These are phyloP conservation scores for Meganola albula DNA, from an alignment of 2,888 invertebrate genomes.

Conservation along the genomic window DNA sequence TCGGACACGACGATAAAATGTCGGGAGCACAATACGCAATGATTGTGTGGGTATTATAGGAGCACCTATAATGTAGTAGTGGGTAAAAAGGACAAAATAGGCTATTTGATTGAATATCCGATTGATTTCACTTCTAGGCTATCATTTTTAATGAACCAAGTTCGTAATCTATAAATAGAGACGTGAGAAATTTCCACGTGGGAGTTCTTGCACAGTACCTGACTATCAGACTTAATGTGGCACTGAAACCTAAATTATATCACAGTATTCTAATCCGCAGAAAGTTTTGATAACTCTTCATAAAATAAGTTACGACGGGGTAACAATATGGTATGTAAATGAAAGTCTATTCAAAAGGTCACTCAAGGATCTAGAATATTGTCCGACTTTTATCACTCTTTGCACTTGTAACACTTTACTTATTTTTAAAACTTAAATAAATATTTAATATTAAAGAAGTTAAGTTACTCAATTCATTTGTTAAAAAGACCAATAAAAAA, in stretches of 20 bases:
- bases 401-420: conserved; percentile 57
- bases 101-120: too few species aligned
- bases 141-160: conserved; percentile 62
- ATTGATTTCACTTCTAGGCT: conserved; percentile 42
- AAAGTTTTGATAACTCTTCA: conserved; percentile 38
- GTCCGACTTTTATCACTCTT: conserved; percentile 55
- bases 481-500: conserved; percentile 46
- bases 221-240: conserved; percentile 57
- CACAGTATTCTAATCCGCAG: conserved; percentile 49
- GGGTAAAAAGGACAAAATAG: too few species aligned
- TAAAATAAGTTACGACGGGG: conserved; percentile 40
- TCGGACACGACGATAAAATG: conserved; percentile 18
- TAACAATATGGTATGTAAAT: conserved; percentile 72
- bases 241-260: conserved; percentile 60
- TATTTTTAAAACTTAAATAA: conserved; percentile 51
- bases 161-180: conserved; percentile 72
- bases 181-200: conserved; percentile 75
- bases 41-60: too few species aligned
- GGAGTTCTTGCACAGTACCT: conserved; percentile 70
- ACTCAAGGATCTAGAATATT: conserved; percentile 68
- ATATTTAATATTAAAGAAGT: conserved; percentile 46
- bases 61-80: too few species aligned
- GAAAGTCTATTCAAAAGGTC: conserved; percentile 71
- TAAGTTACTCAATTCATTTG: conserved; percentile 41
- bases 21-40: too few species aligned